Base-by-base conservation (phyloP, 2,113 vertebrate genomes). In the Neogale vison region DNA sequence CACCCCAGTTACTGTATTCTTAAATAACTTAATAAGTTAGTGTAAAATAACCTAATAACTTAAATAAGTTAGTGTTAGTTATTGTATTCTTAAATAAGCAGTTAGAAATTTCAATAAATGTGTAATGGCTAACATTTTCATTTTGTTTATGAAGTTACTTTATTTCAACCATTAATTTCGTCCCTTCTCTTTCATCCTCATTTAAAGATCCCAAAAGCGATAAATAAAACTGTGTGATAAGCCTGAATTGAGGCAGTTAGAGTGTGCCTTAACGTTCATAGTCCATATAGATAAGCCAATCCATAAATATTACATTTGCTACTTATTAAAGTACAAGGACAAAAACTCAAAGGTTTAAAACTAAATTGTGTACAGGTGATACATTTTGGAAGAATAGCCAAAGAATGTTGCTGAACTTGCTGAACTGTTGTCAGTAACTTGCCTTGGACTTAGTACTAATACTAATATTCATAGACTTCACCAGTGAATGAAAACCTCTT, bases 371-470 rank as follows among this genome's bases (percentile, higher is more conserved):
- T 65, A 9, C 79, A 76, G 7, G 63, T 3, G 39, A 42, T 9
- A 7, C 39, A 50, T 92, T 57, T 82, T 89, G 81, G 93, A 92
- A 93, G 69, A 47, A 72, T 92, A 96, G 55, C 67, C 80, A 96
- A 93, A 84, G 5, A 65, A 88, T 81, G 18, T 39, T 77, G 14
- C 59, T 95, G 81, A 97, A 89, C 24, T 88, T 82, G 57, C 23
- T 83, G 76, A 97, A 89, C 14, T 83, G 4, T 69, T 93, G 69
- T 82, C 95, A 87, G 65, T 90, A 83, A 96, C 31, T 80, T 81
- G 20, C 87, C 47, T 93, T 45, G 74, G 34, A 67, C n/a, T 90
- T 90, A 72, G 42, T 88, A 96, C 95, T 92, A 91, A 92, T 83
- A 95, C n/a, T 93, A 3, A 1, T 50, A 42, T 95, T 93, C 76